Evolutionary conservation across 1,140 invertebrate species (phyloP).

Genomic region (Nasonia giraulti): DNA sequence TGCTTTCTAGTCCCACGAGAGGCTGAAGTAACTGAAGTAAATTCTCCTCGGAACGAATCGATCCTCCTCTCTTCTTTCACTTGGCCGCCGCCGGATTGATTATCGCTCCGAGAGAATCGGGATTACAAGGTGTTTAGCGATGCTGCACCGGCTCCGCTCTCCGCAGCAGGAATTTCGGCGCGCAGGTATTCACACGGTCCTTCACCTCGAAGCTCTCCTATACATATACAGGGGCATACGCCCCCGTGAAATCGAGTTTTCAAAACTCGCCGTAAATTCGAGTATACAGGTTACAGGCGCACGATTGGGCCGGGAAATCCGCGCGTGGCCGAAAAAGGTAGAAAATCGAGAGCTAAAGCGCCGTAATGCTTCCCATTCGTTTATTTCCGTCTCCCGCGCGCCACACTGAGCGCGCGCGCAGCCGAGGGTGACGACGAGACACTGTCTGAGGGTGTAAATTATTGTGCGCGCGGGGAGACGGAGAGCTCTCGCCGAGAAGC

Average conservation of each 20-base stretch:
- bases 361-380: not conserved
- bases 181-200: too few species aligned
- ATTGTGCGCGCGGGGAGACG: not conserved
- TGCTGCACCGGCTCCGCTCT: too few species aligned
- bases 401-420: not conserved
- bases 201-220: too few species aligned
- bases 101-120: not conserved
- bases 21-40: not conserved
- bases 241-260: not conserved
- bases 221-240: not conserved
- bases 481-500: not conserved
- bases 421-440: conserved; percentile 40
- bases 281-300: too few species aligned
- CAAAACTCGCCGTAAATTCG: not conserved
- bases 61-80: not conserved
- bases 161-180: too few species aligned
- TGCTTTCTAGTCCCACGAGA: not conserved
- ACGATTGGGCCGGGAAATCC: not conserved
- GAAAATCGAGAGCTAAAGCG: not conserved
- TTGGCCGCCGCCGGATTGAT: not conserved
- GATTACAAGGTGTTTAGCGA: too few species aligned
- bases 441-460: conserved; percentile 22
- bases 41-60: not conserved
- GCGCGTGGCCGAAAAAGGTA: too few species aligned
- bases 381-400: not conserved